Percentiles rank a stretch among this genome's conserved stretches.
phyloP scores from a whole-genome alignment of 2,797 vertebrate genomes.

The Telmatherina bonti region DNA sequence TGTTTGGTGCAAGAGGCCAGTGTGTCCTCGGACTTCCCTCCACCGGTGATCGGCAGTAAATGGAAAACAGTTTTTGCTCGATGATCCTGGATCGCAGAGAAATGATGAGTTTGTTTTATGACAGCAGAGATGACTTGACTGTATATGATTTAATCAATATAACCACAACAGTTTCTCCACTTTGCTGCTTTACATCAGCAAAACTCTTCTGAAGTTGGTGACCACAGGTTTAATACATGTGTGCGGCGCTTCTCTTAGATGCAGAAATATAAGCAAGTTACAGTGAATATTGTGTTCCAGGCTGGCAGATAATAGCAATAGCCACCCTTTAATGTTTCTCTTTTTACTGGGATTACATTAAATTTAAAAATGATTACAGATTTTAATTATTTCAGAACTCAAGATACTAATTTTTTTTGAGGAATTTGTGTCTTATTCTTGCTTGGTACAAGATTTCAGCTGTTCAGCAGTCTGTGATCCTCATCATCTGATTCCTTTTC shows the following conservation, averaged over 20 bases:
- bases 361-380: no score
- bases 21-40: background rate
- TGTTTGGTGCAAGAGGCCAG: background rate
- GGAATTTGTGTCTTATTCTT: background rate
- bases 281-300: constrained; percentile 22
- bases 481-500: background rate
- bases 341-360: background rate
- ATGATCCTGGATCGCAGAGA: background rate
- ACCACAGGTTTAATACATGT: constrained; percentile 1
- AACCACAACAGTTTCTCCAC: background rate
- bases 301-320: constrained; percentile 19
- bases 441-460: background rate
- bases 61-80: background rate
- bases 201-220: constrained; percentile 6
- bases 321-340: constrained; percentile 23
- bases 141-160: constrained; percentile 1
- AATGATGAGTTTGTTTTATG: background rate
- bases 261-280: constrained; percentile 12
- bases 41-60: constrained; percentile 8
- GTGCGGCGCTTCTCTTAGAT: constrained; percentile 6
- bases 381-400: background rate
- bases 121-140: background rate
- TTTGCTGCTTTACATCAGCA: background rate
- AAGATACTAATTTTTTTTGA: background rate
- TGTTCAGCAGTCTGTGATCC: background rate